Evolutionary conservation across 2,888 invertebrate species (phyloP).

Genomic region (Hoplodrina ambigua): DNA sequence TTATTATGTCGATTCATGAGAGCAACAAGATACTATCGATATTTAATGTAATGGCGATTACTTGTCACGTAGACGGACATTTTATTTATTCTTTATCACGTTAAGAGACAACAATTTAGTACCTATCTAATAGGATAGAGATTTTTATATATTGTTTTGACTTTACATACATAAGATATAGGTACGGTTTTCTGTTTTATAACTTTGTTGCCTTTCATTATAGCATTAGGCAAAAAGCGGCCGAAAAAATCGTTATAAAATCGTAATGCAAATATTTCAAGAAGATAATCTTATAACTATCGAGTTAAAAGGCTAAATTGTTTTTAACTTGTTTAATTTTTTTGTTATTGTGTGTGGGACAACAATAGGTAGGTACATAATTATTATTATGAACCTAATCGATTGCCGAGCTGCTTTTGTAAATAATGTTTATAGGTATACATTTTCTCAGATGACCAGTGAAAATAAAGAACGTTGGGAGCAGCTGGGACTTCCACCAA

Average conservation of each 20-base stretch:
- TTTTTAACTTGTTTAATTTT: too few species aligned
- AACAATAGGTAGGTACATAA: too few species aligned
- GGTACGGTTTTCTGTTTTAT: too few species aligned
- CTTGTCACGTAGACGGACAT: conserved; percentile 9
- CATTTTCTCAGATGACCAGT: conserved; percentile 70
- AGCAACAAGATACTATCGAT: conserved; percentile 40
- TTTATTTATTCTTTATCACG: conserved; percentile 21
- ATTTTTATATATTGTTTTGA: neutral
- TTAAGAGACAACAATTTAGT: neutral
- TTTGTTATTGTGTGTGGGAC: too few species aligned
- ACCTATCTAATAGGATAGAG: neutral
- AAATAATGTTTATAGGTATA: neutral
- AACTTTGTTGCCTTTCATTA: too few species aligned
- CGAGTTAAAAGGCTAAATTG: too few species aligned
- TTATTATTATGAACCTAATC: neutral
- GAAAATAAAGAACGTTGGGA: conserved; percentile 69
- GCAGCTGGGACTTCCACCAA: conserved; percentile 82
- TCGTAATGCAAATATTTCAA: too few species aligned
- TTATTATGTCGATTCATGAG: conserved; percentile 56
- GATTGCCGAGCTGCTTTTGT: neutral
- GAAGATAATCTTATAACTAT: too few species aligned
- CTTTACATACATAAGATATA: too few species aligned
- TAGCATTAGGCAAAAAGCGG: too few species aligned
- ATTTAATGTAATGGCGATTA: conserved; percentile 47
- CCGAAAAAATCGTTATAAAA: too few species aligned